Conservation (phyloP, 1,140 invertebrate species). For the Telenomus remus region DNA sequence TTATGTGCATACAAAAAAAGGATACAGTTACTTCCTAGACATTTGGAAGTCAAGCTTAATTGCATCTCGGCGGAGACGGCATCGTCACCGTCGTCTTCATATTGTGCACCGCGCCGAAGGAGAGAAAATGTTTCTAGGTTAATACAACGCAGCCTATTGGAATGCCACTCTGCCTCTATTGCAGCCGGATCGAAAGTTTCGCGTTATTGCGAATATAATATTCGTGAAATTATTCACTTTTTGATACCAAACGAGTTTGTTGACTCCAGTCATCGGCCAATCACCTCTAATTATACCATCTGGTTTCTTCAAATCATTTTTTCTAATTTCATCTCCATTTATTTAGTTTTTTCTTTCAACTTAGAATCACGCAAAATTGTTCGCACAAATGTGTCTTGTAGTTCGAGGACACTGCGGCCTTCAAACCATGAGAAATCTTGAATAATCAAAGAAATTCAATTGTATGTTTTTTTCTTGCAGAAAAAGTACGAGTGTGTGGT, state of each 20-base stretch:
- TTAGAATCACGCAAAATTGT: no score
- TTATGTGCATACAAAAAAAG: conserved; percentile 51
- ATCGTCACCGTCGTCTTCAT: conserved; percentile 53
- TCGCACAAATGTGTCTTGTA: no score
- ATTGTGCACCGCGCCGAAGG: conserved; percentile 41
- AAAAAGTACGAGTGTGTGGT: background rate
- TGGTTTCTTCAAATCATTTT: no score
- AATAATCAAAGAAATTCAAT: no score
- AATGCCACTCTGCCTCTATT: conserved; percentile 56
- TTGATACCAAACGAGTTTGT: conserved; percentile 31
- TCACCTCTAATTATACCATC: conserved; percentile 9
- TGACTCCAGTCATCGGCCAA: conserved; percentile 26
- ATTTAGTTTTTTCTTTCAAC: no score
- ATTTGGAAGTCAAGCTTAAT: conserved; percentile 58
- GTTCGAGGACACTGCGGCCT: no score
- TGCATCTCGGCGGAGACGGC: conserved; percentile 51
- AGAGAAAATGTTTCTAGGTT: conserved; percentile 62
- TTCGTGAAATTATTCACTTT: conserved; percentile 58
- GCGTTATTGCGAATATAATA: conserved; percentile 59
- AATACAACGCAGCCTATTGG: conserved; percentile 57
- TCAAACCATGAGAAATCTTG: no score
- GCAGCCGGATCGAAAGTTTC: conserved; percentile 58
- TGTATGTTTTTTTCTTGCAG: no score
- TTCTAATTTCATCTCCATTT: no score
- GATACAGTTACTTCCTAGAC: conserved; percentile 62